Percentiles rank a stretch among this genome's conserved stretches.
Conservation (phyloP, 1,140 invertebrate genomes). For the Euura lappo region DNA sequence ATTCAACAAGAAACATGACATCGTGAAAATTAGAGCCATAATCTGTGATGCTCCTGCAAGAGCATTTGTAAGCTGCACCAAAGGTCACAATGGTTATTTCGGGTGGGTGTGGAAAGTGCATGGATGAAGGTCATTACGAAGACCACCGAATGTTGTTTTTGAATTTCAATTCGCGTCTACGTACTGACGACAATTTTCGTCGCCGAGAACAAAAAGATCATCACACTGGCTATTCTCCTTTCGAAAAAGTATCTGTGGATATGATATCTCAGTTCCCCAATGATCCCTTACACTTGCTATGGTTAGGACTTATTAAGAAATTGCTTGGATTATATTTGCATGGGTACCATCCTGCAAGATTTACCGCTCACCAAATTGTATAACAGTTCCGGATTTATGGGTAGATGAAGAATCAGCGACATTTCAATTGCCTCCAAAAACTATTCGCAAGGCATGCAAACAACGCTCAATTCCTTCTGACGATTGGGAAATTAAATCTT, state of each 20-base stretch:
- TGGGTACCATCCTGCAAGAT: background rate
- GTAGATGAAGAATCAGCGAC: too few relatives aligned
- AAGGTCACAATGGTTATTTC: background rate
- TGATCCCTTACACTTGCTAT: slow-evolving; percentile 37
- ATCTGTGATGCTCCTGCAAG: slow-evolving; percentile 10
- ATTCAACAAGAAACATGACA: background rate
- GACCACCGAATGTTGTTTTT: slow-evolving; percentile 22
- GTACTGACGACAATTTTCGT: slow-evolving; percentile 21
- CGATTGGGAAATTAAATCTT: too few relatives aligned
- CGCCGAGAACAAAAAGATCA: slow-evolving; percentile 15
- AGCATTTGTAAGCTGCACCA: slow-evolving; percentile 2
- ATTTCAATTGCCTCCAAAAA: too few relatives aligned
- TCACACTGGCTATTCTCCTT: slow-evolving; percentile 19
- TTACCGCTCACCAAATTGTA: too few relatives aligned
- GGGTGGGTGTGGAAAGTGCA: slow-evolving; percentile 7
- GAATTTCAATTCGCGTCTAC: slow-evolving; percentile 1
- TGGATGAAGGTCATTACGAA: slow-evolving; percentile 16
- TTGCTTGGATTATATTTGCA: slow-evolving; percentile 27
- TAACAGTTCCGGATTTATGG: too few relatives aligned
- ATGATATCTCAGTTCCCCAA: slow-evolving; percentile 31
- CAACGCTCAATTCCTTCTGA: too few relatives aligned
- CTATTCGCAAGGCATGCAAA: too few relatives aligned
- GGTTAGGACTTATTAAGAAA: slow-evolving; percentile 36
- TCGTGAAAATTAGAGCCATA: background rate
- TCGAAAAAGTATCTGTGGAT: slow-evolving; percentile 23